phyloP scores from a whole-genome alignment of 2,888 invertebrate genomes.

The Dynastes tityus region DNA sequence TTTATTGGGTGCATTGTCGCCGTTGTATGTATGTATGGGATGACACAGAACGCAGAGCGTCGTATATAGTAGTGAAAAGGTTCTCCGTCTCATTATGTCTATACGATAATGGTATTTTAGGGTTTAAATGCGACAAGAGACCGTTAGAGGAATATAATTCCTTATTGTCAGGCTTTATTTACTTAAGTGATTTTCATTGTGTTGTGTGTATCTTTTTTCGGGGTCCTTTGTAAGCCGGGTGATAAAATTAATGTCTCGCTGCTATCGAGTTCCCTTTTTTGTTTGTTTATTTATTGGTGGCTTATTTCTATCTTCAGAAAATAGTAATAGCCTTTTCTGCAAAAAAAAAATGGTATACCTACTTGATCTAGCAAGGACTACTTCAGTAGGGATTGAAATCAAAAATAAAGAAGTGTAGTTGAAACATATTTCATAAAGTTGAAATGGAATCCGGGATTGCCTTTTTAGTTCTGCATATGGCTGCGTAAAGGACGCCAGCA shows the following conservation, averaged over 20 bases:
- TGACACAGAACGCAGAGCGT: neutral
- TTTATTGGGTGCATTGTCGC: constrained; percentile 58
- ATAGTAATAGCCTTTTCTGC: neutral
- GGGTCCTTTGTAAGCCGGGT: constrained; percentile 22
- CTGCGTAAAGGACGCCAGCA: too few species aligned
- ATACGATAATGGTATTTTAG: constrained; percentile 36
- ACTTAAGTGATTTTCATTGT: constrained; percentile 37
- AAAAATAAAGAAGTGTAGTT: too few species aligned
- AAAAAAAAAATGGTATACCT: neutral
- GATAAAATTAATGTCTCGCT: constrained; percentile 27
- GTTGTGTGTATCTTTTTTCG: neutral
- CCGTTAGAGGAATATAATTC: constrained; percentile 37
- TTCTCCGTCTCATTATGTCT: constrained; percentile 33
- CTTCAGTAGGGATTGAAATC: too few species aligned
- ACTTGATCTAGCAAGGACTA: too few species aligned
- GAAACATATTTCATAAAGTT: too few species aligned
- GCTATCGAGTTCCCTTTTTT: neutral
- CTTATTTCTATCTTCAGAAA: neutral
- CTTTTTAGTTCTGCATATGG: too few species aligned
- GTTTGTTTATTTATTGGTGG: neutral
- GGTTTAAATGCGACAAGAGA: constrained; percentile 21
- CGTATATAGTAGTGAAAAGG: neutral
- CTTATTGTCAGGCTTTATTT: constrained; percentile 41
- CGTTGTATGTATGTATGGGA: constrained; percentile 54
- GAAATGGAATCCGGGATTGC: too few species aligned